Percentiles rank a stretch among this genome's conserved stretches.
phyloP scores from a whole-genome alignment of 2,888 invertebrate genomes.

The Coronaproctus castanopsis region DNA sequence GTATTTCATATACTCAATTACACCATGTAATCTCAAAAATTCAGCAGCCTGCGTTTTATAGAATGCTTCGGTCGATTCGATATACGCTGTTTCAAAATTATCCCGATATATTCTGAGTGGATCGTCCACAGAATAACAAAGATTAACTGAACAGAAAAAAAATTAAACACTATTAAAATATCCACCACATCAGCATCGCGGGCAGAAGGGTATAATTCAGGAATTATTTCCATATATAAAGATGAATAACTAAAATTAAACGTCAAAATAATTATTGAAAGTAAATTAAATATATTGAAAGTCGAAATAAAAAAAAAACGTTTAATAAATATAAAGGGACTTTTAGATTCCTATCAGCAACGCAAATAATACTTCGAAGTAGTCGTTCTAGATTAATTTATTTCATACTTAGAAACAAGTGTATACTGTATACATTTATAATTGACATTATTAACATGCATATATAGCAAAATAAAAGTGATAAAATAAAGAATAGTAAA shows the following conservation, averaged over 20 bases:
- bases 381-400: no score
- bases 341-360: no score
- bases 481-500: no score
- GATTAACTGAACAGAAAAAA: slow-evolving; percentile 48
- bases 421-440: no score
- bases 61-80: slow-evolving; percentile 83
- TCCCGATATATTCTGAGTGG: slow-evolving; percentile 88
- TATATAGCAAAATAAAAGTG: no score
- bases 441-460: no score
- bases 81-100: slow-evolving; percentile 90
- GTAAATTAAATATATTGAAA: neutral
- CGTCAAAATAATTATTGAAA: slow-evolving; percentile 3
- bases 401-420: no score
- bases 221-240: slow-evolving; percentile 1
- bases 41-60: slow-evolving; percentile 79
- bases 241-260: slow-evolving; percentile 2
- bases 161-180: neutral
- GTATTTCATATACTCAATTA: slow-evolving; percentile 91
- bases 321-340: no score
- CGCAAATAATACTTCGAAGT: no score
- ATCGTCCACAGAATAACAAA: slow-evolving; percentile 81
- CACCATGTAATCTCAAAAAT: slow-evolving; percentile 72
- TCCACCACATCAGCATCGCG: neutral
- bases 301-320: no score
- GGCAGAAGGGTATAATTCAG: neutral